Base-by-base conservation (phyloP, 2,113 vertebrate species). In the Eptesicus fuscus region DNA sequence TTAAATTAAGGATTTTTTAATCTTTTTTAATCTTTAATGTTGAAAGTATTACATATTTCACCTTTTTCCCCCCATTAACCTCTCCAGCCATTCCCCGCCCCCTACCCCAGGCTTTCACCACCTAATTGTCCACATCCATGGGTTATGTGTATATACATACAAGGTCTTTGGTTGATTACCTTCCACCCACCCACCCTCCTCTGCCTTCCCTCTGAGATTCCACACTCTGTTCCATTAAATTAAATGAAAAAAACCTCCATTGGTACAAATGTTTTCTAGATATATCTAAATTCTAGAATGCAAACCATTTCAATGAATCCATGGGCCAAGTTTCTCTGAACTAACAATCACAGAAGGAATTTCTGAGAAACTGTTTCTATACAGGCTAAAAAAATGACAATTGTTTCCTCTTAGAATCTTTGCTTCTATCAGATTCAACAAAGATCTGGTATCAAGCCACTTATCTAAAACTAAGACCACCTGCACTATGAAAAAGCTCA, bases 251-350 rank as follows among this genome's bases (percentile, higher is more conserved):
- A 77, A 25, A 3, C 61, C 20, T 74, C 35, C 47, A 20, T 71
- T 20, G 12, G 16, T 87, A 84, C 14, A 44, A 84, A 86, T 79
- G 44, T 74, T 69, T 70, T 16, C 69, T 70, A 25, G 17, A 83
- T 30, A 51, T 53, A 79, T 69, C 40, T 91, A 87, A 70, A 77
- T 76, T 61, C 71, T 83, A 51, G 56, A 92, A 25, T 10, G 80
- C 17, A 61, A 76, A 67, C 25, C 7, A 83, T 23, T 95, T 92
- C 47, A 79, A 32, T 32, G 44, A 59, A 79, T n/a, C 82, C 70
- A 96, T 23, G 70, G 0, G 0, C 30, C 47, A 86, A 97, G 44
- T 95, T 94, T 97, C 97, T 94, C 70, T 93, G 93, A 97, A 89
- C 78, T 71, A 96, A 70, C 0, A 32, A 94, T 73, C 30, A 95